A percentile compares a stretch with the other conserved stretches of the same genome.
These are phyloP conservation scores for Eupithecia pulchellata DNA, from an alignment of 2,888 invertebrate genomes.

Conservation along the genomic window DNA sequence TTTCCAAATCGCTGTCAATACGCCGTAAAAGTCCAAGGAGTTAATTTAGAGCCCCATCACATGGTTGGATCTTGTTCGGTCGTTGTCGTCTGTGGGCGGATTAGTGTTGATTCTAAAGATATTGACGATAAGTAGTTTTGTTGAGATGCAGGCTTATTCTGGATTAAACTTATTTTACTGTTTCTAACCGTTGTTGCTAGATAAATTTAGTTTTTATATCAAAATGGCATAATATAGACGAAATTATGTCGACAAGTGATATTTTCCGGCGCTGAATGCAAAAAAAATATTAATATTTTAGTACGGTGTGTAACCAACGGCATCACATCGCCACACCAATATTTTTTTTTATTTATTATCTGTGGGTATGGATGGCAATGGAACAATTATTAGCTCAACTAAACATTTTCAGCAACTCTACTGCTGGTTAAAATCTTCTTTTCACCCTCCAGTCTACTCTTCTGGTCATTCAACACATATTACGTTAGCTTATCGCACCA, in stretches of 20 bases:
- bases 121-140: conserved; percentile 54
- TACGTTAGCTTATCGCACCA: too few relatives aligned
- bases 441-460: neutral
- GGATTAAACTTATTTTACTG: neutral
- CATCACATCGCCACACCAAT: too few relatives aligned
- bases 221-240: too few relatives aligned
- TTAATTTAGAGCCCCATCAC: conserved; percentile 73
- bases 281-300: neutral
- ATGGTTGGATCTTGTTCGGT: conserved; percentile 64
- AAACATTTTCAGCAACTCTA: neutral
- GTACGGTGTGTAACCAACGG: neutral
- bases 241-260: too few relatives aligned
- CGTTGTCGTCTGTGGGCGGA: conserved; percentile 71
- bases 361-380: too few relatives aligned
- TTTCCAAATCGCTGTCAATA: conserved; percentile 69
- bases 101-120: conserved; percentile 72
- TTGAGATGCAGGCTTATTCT: conserved; percentile 51
- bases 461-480: neutral
- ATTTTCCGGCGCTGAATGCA: too few relatives aligned
- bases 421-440: neutral
- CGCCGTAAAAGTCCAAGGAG: conserved; percentile 70
- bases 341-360: too few relatives aligned
- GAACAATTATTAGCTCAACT: neutral
- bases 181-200: too few relatives aligned
- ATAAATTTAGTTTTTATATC: too few relatives aligned